Percentiles rank a stretch among this genome's conserved stretches.
phyloP scores from a whole-genome alignment of 2,113 vertebrate genomes.

The Pelecanoides urinatrix region DNA sequence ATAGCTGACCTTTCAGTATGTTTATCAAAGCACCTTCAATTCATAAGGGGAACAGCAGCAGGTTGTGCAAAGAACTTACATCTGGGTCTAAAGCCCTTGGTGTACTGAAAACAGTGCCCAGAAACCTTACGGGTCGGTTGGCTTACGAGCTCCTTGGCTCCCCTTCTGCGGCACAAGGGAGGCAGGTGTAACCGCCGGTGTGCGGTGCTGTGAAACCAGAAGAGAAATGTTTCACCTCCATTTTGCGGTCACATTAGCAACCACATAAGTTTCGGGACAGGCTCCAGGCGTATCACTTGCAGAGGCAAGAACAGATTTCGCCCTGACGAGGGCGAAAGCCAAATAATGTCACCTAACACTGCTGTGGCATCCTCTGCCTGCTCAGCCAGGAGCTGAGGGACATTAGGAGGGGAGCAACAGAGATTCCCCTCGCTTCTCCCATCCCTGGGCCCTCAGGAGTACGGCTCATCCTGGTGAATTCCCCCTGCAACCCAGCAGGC shows the following conservation, averaged over 20 bases:
- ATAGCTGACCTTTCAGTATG: conserved; percentile 52
- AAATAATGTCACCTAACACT: neutral
- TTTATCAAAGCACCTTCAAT: conserved; percentile 9
- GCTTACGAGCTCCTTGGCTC: neutral
- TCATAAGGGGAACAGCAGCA: neutral
- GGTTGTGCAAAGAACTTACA: neutral
- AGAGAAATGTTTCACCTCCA: neutral
- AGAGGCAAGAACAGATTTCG: neutral
- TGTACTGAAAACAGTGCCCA: neutral
- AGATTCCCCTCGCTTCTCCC: neutral
- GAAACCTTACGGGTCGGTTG: neutral
- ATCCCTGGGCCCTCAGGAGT: rapidly evolving
- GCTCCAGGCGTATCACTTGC: neutral
- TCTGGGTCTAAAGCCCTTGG: neutral
- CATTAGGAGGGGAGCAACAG: rapidly evolving
- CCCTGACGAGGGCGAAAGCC: neutral
- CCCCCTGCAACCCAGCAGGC: neutral
- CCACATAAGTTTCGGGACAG: neutral
- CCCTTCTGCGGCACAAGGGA: neutral
- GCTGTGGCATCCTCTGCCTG: neutral
- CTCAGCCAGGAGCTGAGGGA: neutral
- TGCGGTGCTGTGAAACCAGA: neutral
- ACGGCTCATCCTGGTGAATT: rapidly evolving
- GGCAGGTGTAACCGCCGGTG: neutral
- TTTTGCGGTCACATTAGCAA: neutral